Base-by-base conservation (phyloP, 2,797 vertebrate genomes). In the Steatocranus sp. region DNA sequence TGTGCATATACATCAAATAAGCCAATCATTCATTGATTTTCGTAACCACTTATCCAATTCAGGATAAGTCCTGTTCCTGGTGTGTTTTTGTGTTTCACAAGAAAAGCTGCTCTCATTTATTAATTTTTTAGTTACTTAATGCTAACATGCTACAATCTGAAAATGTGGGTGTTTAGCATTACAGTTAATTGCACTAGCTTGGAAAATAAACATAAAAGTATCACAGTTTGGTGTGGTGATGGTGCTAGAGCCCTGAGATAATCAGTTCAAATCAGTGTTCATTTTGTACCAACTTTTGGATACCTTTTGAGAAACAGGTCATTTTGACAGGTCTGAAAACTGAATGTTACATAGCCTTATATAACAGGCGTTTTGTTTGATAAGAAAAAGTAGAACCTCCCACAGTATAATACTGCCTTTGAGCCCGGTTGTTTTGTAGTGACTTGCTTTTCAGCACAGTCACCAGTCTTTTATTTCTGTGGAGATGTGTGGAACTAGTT, bases 1-100 rank as follows among this genome's bases (percentile, higher is more conserved):
- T 53, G 12, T 34, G 56, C 30, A 34, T 61, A 34, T 34, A n/a
- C 11, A 8, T 61, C 32, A 12, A 61, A 34, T 0, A 58, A 58
- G 17, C 27, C 54, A 32, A 58, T 32, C 34, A 38, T 15, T 38
- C n/a, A 38, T 2, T 4, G 32, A 66, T 38, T 38, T 23, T 23
- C 1, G 0, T 38, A 8, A 63, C 34, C 20, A 38, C 56, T 61
- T 61, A n/a, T 61, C 56, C 0, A 61, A 0, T 61, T 61, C 25
- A 30, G 53, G 25, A 56, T 30, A 17, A 30, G 25, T 30, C 53
- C 8, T 0, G 17, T 8, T 0, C n/a, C n/a, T 0, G 17, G 10
- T 38, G 34, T 63, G 2, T 63, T 38, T 63, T 38, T 34, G 30
- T 66, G 32, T 38, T 66, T 36, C n/a, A 38, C n/a, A 38, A 38